phyloP scores from a whole-genome alignment of 2,797 vertebrate species.

The Catamblyrhynchus diadema region DNA sequence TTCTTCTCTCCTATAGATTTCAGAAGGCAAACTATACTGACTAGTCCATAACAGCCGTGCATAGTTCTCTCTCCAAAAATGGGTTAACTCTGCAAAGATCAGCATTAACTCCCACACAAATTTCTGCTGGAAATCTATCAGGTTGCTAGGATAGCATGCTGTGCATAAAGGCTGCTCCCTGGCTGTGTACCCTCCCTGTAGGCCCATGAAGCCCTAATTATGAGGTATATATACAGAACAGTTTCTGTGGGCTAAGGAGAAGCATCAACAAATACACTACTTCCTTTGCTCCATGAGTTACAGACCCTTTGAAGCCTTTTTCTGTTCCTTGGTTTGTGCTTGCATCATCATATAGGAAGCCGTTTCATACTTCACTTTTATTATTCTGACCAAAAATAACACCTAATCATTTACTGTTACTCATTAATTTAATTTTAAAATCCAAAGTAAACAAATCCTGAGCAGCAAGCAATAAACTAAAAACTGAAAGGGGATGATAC shows the following conservation, averaged over 20 bases:
- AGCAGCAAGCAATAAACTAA: neutral
- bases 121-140: slow-evolving; percentile 60
- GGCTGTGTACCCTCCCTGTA: neutral
- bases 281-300: neutral
- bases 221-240: slow-evolving; percentile 31
- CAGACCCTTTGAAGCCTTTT: neutral
- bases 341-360: neutral
- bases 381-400: neutral
- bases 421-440: neutral
- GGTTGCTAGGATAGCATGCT: slow-evolving; percentile 61
- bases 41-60: neutral
- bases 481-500: neutral
- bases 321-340: neutral
- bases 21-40: neutral
- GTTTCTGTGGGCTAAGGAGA: slow-evolving; percentile 14
- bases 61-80: neutral
- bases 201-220: slow-evolving; percentile 50
- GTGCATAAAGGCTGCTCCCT: slow-evolving; percentile 50
- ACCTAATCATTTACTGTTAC: neutral
- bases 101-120: slow-evolving; percentile 53
- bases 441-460: neutral
- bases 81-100: slow-evolving; percentile 47
- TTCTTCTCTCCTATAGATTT: neutral
- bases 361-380: neutral
- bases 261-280: slow-evolving; percentile 17